A percentile compares a stretch with the other conserved stretches of the same genome.
These are phyloP conservation scores for Gopherus evgoodei DNA, from an alignment of 2,113 vertebrate species.

Conservation along the genomic window DNA sequence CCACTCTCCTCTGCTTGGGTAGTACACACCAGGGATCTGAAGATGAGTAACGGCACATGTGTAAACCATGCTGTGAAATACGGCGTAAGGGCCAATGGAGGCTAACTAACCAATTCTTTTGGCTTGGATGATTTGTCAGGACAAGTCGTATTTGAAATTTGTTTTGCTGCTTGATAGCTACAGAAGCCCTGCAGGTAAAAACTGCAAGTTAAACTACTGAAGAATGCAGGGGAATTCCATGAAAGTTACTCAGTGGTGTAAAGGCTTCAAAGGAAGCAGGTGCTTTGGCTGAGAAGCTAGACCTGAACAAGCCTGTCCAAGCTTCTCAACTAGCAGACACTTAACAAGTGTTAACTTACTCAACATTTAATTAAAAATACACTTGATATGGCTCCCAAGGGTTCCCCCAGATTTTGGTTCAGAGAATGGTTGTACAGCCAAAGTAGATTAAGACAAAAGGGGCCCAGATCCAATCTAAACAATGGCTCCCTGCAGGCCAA, in stretches of 20 bases:
- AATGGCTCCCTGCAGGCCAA: background rate
- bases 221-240: background rate
- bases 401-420: background rate
- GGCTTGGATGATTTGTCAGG: background rate
- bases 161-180: background rate
- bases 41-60: constrained; percentile 24
- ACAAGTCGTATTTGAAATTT: background rate
- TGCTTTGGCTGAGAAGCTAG: constrained; percentile 4
- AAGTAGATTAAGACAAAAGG: background rate
- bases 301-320: constrained; percentile 10
- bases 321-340: background rate
- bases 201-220: background rate
- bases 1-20: background rate
- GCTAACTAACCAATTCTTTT: background rate
- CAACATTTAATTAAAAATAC: constrained; percentile 3
- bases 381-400: background rate
- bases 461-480: background rate
- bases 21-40: constrained; percentile 7
- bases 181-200: background rate
- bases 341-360: constrained; percentile 13
- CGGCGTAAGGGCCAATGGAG: background rate
- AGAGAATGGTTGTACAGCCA: background rate
- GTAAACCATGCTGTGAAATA: constrained; percentile 6
- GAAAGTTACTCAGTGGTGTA: background rate
- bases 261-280: constrained; percentile 38